Conservation (phyloP, 1,140 invertebrate species). For the Doryteuthis pealeii region DNA sequence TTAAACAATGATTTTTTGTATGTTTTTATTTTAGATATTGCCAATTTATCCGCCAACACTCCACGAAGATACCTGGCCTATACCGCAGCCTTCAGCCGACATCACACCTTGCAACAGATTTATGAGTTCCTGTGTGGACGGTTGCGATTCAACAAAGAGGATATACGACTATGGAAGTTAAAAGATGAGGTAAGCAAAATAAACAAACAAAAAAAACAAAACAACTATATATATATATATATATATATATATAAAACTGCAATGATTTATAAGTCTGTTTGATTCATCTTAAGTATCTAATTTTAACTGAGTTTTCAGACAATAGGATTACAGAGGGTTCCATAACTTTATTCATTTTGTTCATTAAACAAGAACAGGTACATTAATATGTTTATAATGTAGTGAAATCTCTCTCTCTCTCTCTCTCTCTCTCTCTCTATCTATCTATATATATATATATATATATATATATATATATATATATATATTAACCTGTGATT, state of each 20-base stretch:
- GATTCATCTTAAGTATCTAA: background rate
- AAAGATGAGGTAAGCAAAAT: constrained; percentile 62
- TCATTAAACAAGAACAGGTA: too few species aligned
- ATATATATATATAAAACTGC: constrained; percentile 63
- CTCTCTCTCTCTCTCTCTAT: too few species aligned
- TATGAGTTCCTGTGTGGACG: constrained; percentile 75
- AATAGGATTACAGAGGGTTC: background rate
- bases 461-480: too few species aligned
- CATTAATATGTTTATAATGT: too few species aligned
- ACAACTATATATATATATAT: constrained; percentile 72
- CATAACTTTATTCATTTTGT: too few species aligned
- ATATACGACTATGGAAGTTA: constrained; percentile 76
- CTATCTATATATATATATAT: too few species aligned
- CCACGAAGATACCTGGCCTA: constrained; percentile 50
- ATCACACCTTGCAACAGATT: constrained; percentile 77
- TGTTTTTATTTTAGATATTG: constrained; percentile 23
- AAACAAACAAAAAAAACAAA: constrained; percentile 69
- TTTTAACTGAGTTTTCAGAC: background rate
- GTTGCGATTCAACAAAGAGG: constrained; percentile 72
- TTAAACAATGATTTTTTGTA: too few species aligned
- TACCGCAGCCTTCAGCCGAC: constrained; percentile 77
- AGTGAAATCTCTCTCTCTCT: too few species aligned
- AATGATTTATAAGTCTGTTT: background rate
- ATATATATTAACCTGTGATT: too few species aligned
- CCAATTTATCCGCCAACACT: constrained; percentile 43